Base-by-base conservation (phyloP, 2,888 invertebrate genomes). In the Caenorhabditis sp. region DNA sequence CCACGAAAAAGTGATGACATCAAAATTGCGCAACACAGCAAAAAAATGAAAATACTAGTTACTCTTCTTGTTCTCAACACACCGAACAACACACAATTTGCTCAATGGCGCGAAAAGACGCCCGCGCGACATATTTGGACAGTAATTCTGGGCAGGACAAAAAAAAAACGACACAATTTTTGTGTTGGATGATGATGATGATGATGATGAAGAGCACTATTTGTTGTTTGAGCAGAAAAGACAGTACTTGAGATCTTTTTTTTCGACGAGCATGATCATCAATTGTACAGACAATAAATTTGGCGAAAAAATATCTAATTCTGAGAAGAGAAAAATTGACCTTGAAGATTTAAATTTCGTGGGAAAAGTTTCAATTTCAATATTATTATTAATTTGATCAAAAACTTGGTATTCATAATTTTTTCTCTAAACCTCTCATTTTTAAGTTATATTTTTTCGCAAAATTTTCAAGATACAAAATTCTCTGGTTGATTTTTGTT, bases 91-190 rank as follows among this genome's bases (percentile, higher is more conserved):
- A 51, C n/a, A n/a, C 4, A 21, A 51, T 23, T 51, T 51, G 51
- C 51, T 51, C 51, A 23, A 23, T 51, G 51, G 51, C 51, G 51
- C 51, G 51, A 51, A 51, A 51, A 51, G 21, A 51, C 10, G n/a
- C 8, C 17, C 4, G 17, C 12, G 21, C 51, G 23, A 43, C 43
- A 43, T 43, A 43, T 43, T 43, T 43, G 43, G 43, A 43, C 43
- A 43, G 43, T 43, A 43, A 43, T 43, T 43, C 43, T 43, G 43
- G 43, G 43, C 43, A 43, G 14, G 17, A 49, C 5, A 49, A 14
- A 19, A 19, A n/a, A 4, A 5, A 49, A 49, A 14, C 5, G 49
- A 17, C 19, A 19, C n/a, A 8, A 4, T n/a, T 14, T n/a, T 14
- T 51, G 51, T 21, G 50, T 4, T 19, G 17, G 19, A 19, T 12